Conservation (phyloP, 2,888 invertebrate genomes). For the Margaritifera margaritifera region DNA sequence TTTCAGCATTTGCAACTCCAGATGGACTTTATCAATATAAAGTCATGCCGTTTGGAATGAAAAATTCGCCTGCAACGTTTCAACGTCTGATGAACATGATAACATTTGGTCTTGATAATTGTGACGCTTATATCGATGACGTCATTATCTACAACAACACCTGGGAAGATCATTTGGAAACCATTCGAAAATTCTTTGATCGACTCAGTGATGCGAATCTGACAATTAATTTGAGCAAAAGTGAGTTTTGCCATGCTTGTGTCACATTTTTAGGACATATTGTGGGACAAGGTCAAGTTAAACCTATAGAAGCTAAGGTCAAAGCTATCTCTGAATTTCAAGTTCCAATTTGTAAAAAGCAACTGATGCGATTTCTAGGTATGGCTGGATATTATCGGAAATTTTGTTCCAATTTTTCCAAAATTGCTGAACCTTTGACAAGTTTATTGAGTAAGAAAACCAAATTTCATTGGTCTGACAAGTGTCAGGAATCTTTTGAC, state of each 20-base stretch:
- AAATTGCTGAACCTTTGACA: constrained; percentile 12
- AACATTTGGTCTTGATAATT: constrained; percentile 2
- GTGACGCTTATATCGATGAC: constrained; percentile 22
- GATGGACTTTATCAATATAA: constrained; percentile 24
- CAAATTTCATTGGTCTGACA: too few species aligned
- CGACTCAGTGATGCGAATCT: too few species aligned
- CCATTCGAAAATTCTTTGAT: too few species aligned
- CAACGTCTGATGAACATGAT: constrained; percentile 20
- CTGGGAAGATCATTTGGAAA: too few species aligned
- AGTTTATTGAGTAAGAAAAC: neutral
- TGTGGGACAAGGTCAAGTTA: too few species aligned
- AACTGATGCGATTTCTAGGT: constrained; percentile 17
- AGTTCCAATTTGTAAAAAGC: constrained; percentile 15
- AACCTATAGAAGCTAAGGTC: too few species aligned
- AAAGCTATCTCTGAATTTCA: too few species aligned
- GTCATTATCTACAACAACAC: constrained; percentile 8
- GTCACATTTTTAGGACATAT: too few species aligned
- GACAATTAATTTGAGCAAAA: too few species aligned
- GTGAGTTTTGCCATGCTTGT: too few species aligned
- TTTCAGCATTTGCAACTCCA: constrained; percentile 30
- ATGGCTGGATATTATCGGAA: constrained; percentile 21
- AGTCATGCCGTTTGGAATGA: constrained; percentile 33
- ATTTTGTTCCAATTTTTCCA: constrained; percentile 23
- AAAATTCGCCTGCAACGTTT: constrained; percentile 24
- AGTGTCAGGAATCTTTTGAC: too few species aligned